phyloP scores from a whole-genome alignment of 1,140 invertebrate genomes.

The Pseudomyrmex dendroicus region DNA sequence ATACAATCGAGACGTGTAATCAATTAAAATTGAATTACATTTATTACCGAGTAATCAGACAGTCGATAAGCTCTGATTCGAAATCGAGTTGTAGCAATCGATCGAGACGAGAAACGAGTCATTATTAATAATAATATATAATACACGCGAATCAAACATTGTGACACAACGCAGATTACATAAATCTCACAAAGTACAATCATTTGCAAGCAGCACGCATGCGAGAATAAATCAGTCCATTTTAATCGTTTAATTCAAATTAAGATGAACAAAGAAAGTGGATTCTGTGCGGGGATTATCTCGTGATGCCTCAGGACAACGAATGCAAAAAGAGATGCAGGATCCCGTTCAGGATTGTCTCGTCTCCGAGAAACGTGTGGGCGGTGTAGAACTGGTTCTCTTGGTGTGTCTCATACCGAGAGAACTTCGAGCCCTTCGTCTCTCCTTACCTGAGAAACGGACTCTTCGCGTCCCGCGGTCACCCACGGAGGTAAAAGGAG shows the following conservation, averaged over 20 bases:
- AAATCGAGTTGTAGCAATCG: too few relatives aligned
- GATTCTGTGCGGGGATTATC: constrained; percentile 38
- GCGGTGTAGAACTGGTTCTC: constrained; percentile 78
- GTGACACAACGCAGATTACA: too few relatives aligned
- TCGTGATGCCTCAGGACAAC: constrained; percentile 45
- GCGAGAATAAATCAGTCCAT: constrained; percentile 8
- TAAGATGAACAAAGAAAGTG: constrained; percentile 22
- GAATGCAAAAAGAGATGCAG: constrained; percentile 57
- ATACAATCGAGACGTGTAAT: too few relatives aligned
- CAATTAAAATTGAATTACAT: too few relatives aligned
- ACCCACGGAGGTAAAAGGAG: not conserved
- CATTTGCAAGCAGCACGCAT: not conserved
- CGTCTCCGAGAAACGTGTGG: constrained; percentile 69
- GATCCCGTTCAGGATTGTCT: constrained; percentile 46
- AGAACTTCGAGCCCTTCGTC: constrained; percentile 3
- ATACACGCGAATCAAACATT: too few relatives aligned
- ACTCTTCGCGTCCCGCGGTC: not conserved
- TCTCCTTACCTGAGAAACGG: constrained; percentile 9
- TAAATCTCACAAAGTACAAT: too few relatives aligned
- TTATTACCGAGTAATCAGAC: too few relatives aligned
- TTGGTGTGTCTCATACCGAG: constrained; percentile 48
- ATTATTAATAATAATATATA: too few relatives aligned
- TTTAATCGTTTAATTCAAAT: constrained; percentile 22
- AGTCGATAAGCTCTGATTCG: too few relatives aligned
- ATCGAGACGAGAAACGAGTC: too few relatives aligned